phyloP scores from a whole-genome alignment of 92 coral and sea anemone genomes.

The Siderastrea siderea region DNA sequence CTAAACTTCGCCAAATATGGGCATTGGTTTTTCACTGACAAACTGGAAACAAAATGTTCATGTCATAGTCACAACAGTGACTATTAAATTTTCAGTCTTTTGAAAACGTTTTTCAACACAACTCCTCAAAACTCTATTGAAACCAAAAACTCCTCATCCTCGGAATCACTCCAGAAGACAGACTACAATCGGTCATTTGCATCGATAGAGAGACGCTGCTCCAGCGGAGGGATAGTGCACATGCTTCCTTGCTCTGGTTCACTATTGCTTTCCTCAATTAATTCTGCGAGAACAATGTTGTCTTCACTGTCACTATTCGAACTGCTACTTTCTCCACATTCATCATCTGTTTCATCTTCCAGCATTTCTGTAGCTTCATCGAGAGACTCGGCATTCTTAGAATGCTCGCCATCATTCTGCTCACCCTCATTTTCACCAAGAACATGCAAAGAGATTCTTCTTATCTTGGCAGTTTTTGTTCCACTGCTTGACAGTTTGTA shows the following conservation, averaged over 20 bases:
- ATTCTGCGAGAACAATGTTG: slow-evolving; percentile 18
- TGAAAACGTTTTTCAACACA: too few relatives aligned
- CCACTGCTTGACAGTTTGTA: slow-evolving; percentile 10
- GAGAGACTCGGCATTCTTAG: not conserved
- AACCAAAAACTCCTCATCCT: too few relatives aligned
- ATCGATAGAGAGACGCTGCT: not conserved
- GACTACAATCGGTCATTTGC: not conserved
- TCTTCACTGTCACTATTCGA: slow-evolving; percentile 1
- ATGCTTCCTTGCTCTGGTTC: not conserved
- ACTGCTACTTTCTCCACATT: not conserved
- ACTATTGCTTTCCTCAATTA: not conserved
- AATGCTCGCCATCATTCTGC: not conserved
- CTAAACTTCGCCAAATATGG: too few relatives aligned
- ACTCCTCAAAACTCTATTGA: too few relatives aligned
- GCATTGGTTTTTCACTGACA: too few relatives aligned
- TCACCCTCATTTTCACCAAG: slow-evolving; percentile 4
- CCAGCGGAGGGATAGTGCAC: too few relatives aligned
- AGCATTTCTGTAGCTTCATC: not conserved
- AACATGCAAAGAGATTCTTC: too few relatives aligned
- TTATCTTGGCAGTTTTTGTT: slow-evolving; percentile 18
- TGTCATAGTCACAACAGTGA: not conserved
- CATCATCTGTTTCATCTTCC: not conserved
- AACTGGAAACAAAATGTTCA: too few relatives aligned
- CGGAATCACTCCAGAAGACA: too few relatives aligned
- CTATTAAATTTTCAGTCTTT: too few relatives aligned